Base-by-base conservation (phyloP, 2,888 invertebrate genomes). In the Erannis defoliaria region DNA sequence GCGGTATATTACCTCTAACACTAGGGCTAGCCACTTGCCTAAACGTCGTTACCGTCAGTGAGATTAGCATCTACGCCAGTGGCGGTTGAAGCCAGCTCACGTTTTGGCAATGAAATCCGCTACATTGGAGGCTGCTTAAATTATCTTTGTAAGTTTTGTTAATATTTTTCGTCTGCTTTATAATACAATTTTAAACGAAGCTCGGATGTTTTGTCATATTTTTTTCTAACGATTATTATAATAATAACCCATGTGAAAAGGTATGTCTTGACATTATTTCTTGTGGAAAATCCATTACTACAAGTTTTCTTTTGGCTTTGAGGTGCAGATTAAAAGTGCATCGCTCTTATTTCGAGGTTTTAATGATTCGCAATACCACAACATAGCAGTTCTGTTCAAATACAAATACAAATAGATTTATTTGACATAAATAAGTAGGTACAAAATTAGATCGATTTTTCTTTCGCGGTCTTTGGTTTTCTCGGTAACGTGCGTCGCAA, bases 101-200 rank as follows among this genome's bases (percentile, higher is more conserved):
- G 68, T 71, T 67, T 67, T 62, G 56, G 67, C 67, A 67, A 67
- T 68, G 68, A 67, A 66, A 46, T n/a, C 42, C 48, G 8, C 21
- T 19, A 12, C 54, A 48, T 48, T 48, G 29, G 33, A 26, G 26
- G n/a, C n/a, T 31, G 31, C 31, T 4, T n/a, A n/a, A n/a, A n/a
- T n/a, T n/a, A n/a, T n/a, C 16, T 9, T 37, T 37, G 1, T 16
- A 6, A 16, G 1, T n/a, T 31, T 2, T 31, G 31, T 37, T 37
- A 37, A 37, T 8, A 14, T 37, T 37, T 37, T 37, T 37, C 16
- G 37, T 37, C 37, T 16, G 14, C 33, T 37, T 37, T 37, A 37
- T 3, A n/a, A n/a, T 35, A 35, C 1, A 9, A 8, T 37, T 37
- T 16, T 37, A 37, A 37, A 14, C 37, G 16, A n/a, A 37, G 2